These are phyloP conservation scores for Caradrina clavipalpis DNA, from an alignment of 2,888 invertebrate genomes.

Conservation along the genomic window DNA sequence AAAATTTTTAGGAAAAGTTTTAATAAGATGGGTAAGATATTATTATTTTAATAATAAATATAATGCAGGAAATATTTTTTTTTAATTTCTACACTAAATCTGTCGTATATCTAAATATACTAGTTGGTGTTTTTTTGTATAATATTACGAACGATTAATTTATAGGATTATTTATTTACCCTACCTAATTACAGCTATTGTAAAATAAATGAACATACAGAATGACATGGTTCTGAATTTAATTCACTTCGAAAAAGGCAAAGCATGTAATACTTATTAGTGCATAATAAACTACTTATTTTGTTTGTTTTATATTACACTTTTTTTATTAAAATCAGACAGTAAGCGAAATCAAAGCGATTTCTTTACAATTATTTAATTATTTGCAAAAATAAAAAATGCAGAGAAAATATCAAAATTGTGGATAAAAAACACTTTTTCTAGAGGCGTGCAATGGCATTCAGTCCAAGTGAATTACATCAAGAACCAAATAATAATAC, in stretches of 20 bases:
- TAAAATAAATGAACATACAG: constrained; percentile 42
- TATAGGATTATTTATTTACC: constrained; percentile 70
- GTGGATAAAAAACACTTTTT: background rate
- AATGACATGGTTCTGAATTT: constrained; percentile 10
- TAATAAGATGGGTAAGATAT: constrained; percentile 71
- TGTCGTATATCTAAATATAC: constrained; percentile 73
- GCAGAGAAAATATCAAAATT: background rate
- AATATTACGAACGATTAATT: constrained; percentile 76
- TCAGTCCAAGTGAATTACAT: constrained; percentile 21
- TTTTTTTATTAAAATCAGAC: background rate
- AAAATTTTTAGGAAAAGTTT: constrained; percentile 71
- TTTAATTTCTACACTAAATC: constrained; percentile 68
- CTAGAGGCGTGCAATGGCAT: background rate
- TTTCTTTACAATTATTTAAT: background rate
- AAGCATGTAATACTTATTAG: background rate
- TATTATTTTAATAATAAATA: constrained; percentile 67
- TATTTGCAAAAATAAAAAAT: background rate
- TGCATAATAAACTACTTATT: background rate
- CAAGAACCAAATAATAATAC: constrained; percentile 25
- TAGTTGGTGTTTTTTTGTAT: constrained; percentile 87
- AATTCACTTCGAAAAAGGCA: constrained; percentile 12
- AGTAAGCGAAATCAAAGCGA: background rate
- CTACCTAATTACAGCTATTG: constrained; percentile 59
- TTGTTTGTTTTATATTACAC: background rate
- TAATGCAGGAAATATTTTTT: constrained; percentile 70